A percentile compares a stretch with the other conserved stretches of the same genome.
Evolutionary conservation across 1,140 invertebrate genomes (phyloP).

Genomic region (Heterodera schachtii): DNA sequence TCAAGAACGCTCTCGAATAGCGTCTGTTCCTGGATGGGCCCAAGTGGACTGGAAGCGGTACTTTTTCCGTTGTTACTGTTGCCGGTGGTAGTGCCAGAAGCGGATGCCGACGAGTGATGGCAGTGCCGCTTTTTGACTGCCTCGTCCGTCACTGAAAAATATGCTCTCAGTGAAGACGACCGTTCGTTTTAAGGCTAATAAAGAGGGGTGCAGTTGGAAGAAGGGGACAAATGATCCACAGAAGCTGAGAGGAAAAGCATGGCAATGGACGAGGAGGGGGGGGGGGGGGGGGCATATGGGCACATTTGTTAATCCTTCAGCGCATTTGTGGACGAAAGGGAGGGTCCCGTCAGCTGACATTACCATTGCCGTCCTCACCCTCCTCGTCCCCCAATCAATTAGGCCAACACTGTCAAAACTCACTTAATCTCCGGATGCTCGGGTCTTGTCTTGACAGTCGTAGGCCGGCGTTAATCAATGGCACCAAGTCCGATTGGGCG

Average conservation of each 20-base stretch:
- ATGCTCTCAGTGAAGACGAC: neutral
- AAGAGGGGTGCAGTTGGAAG: too few species aligned
- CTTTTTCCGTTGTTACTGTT: neutral
- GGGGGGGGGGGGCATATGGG: neutral
- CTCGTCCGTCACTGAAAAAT: neutral
- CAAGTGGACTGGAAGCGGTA: neutral
- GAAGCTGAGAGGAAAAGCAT: too few species aligned
- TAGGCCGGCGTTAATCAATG: slow-evolving; percentile 23
- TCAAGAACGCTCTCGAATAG: slow-evolving; percentile 5
- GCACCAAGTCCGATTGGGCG: slow-evolving; percentile 18
- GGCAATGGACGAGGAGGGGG: too few species aligned
- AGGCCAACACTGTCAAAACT: neutral
- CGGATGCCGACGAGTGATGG: neutral
- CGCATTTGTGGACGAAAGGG: too few species aligned
- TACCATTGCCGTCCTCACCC: neutral
- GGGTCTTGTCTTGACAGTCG: slow-evolving; percentile 6
- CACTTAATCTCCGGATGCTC: slow-evolving; percentile 14
- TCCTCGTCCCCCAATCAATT: slow-evolving; percentile 6
- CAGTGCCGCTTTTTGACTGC: neutral
- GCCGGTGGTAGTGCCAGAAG: neutral
- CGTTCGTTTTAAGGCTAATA: too few species aligned
- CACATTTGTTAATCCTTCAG: neutral
- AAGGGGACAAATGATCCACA: too few species aligned
- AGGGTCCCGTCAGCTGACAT: too few species aligned
- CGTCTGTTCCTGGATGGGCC: slow-evolving; percentile 15